Evolutionary conservation across 2,113 vertebrate genomes (phyloP).

Genomic region (Anarrhichthys ocellatus): DNA sequence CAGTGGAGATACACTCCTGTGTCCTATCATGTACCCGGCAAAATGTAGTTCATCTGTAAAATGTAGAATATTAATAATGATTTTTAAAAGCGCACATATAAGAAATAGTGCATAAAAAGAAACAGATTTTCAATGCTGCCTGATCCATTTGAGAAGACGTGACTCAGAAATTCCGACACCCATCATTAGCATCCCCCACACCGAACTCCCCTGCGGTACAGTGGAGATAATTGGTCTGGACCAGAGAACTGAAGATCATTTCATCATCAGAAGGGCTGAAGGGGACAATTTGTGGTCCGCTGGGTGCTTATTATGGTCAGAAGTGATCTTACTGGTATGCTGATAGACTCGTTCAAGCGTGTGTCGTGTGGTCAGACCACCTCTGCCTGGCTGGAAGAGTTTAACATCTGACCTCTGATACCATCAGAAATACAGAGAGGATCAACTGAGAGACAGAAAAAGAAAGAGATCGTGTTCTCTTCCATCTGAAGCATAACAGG

Average conservation of each 20-base stretch:
- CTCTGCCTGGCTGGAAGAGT: slow-evolving; percentile 38
- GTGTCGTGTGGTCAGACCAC: slow-evolving; percentile 15
- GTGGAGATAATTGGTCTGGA: slow-evolving; percentile 27
- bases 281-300: background rate
- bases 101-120: background rate
- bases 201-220: background rate
- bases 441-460: background rate
- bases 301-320: slow-evolving; percentile 32
- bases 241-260: slow-evolving; percentile 37
- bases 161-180: slow-evolving; percentile 28
- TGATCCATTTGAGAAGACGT: slow-evolving; percentile 23
- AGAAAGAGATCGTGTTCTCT: background rate
- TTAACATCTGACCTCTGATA: slow-evolving; percentile 42
- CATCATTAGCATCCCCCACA: slow-evolving; percentile 21
- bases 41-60: background rate
- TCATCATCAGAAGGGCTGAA: slow-evolving; percentile 25
- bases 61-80: background rate
- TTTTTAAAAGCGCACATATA: background rate
- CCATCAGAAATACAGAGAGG: slow-evolving; percentile 25
- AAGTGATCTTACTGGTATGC: slow-evolving; percentile 26
- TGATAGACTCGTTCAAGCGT: slow-evolving; percentile 14
- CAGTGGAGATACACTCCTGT: background rate
- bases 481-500: slow-evolving; percentile 34
- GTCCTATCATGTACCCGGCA: background rate
- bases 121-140: background rate